Conservation (phyloP, 2,113 vertebrate genomes). For the Rostratula benghalensis region DNA sequence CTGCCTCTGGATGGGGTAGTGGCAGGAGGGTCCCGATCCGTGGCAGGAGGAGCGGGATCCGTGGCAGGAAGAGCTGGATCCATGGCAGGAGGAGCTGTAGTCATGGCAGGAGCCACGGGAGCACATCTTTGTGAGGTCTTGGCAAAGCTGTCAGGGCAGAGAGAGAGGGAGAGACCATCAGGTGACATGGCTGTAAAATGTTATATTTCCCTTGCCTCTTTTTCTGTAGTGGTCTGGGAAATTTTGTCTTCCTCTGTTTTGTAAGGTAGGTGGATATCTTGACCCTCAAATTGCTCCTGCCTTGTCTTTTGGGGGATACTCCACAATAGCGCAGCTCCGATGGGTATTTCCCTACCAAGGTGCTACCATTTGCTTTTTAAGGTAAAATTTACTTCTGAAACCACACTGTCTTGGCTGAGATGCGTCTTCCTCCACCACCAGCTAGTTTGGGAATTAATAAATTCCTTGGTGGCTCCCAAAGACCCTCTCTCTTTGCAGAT, state of each 20-base stretch:
- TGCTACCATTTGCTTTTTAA: neutral
- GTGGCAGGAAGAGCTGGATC: neutral
- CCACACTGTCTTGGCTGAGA: neutral
- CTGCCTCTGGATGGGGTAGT: neutral
- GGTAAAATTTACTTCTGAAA: neutral
- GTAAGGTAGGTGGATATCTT: rapidly evolving
- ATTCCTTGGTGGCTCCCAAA: neutral
- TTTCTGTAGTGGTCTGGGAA: rapidly evolving
- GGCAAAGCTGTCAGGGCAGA: neutral
- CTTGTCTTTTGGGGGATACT: neutral
- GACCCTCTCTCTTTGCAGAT: neutral
- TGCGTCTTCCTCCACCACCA: neutral
- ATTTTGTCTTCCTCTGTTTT: neutral
- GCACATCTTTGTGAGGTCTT: neutral
- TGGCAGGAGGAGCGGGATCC: neutral
- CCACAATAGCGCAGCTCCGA: rapidly evolving
- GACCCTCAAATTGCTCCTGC: too few relatives aligned
- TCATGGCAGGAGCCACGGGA: neutral
- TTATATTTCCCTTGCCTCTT: neutral
- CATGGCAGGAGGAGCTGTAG: neutral
- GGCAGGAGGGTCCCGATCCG: neutral
- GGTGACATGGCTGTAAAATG: rapidly evolving
- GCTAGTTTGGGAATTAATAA: neutral
- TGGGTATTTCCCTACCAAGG: neutral
- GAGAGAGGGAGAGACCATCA: neutral